Conservation (phyloP, 2,113 vertebrate species). For the Passer domesticus region DNA sequence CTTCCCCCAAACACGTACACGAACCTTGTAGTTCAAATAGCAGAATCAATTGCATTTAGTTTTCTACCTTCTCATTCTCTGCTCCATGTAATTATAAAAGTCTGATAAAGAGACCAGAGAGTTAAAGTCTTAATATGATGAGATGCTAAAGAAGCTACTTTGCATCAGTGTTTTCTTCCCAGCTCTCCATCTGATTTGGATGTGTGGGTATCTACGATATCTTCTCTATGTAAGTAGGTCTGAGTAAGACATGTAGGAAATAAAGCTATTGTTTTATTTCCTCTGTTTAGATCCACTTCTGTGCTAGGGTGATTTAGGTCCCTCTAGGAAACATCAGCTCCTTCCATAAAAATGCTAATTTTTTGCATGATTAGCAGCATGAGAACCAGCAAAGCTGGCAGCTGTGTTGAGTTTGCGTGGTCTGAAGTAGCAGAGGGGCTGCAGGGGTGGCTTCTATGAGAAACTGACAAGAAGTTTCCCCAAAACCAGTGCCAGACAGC, state of each 20-base stretch:
- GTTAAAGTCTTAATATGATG: background rate
- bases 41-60: conserved; percentile 18
- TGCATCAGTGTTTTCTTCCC: conserved; percentile 34
- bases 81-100: background rate
- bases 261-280: background rate
- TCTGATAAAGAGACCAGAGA: conserved; percentile 33
- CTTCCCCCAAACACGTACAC: background rate
- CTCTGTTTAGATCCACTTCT: background rate
- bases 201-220: background rate
- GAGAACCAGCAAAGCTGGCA: background rate
- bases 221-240: background rate
- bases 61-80: conserved; percentile 19
- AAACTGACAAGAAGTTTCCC: background rate
- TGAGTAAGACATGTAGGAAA: background rate
- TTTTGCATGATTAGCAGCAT: background rate
- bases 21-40: background rate
- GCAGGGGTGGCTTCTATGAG: background rate
- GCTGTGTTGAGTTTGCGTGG: background rate
- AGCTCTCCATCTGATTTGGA: background rate
- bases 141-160: conserved; percentile 36
- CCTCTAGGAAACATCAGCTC: background rate
- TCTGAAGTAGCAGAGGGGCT: background rate
- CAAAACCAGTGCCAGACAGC: background rate
- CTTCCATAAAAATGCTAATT: background rate
- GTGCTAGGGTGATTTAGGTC: background rate